Evolutionary conservation across 2,113 vertebrate species (phyloP), one percentile per base, ranked within the genome.

Genomic region (Semicossyphus pulcher): DNA sequence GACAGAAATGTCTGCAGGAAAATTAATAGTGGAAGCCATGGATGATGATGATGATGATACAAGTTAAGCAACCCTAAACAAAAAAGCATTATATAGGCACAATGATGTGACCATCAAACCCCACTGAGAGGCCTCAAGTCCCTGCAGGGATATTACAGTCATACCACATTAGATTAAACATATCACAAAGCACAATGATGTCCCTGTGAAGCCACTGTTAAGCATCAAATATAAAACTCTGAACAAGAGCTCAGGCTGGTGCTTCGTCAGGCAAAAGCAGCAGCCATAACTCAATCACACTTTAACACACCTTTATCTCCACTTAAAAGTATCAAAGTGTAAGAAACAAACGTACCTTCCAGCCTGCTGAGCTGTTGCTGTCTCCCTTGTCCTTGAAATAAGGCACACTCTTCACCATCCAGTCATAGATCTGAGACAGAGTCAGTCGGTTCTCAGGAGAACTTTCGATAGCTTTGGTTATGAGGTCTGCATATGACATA

Each of bases 301-400:
- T 15, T 1, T 2, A 23, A 10, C 11, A 8, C 16, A 5, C 7
- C 23, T 15, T 20, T 36, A 36, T 10, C 21, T 29, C 28, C 8
- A 15, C 0, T 36, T 12, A 15, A 34, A 67, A 54, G 36, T 7
- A 39, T 2, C 11, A 67, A 18, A 32, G n/a, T 2, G 18, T 0
- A 16, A 0, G 9, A 25, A 42, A 15, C 3, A 26, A 47, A 66
- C 93, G 79, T 85, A 98, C 97, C 97, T 99, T 98, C 97, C 97
- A 98, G 4, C 97, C 97, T 3, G 97, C 96, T 15, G 96, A 97
- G 75, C 96, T 97, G 90, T 96, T 96, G 90, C 95, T 98, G 93
- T 97, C 97, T 7, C 96, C 97, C 85, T 99, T 98, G 91, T 99
- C 97, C 89, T 98, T 99, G 93, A 98, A 99, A 88, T 98, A 98